A percentile compares a stretch with the other conserved stretches of the same genome.
Conservation (phyloP, 92 coral and sea anemone species). For the Porites lobata region DNA sequence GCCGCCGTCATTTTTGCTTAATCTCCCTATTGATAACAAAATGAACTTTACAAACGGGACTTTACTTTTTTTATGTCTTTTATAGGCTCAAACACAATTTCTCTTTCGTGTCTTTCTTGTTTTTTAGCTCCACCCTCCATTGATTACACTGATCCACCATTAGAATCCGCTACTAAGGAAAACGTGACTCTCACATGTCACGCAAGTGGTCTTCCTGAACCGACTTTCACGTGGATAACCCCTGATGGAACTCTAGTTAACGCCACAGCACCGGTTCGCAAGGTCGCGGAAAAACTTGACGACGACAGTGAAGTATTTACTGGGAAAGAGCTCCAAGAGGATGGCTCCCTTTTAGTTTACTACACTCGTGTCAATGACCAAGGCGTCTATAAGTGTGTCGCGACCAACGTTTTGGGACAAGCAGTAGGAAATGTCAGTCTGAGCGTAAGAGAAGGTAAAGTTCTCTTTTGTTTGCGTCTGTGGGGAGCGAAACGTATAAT, state of each 20-base stretch:
- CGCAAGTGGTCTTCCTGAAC: constrained; percentile 69
- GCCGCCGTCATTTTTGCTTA: too few relatives aligned
- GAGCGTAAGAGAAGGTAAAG: constrained; percentile 69
- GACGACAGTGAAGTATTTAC: constrained; percentile 41
- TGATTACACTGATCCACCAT: constrained; percentile 26
- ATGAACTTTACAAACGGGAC: too few relatives aligned
- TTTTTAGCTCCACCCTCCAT: constrained; percentile 63
- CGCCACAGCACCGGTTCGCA: constrained; percentile 34
- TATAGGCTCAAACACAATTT: too few relatives aligned
- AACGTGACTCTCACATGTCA: constrained; percentile 79
- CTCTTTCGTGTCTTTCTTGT: too few relatives aligned
- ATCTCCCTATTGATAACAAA: too few relatives aligned
- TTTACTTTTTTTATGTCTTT: not conserved
- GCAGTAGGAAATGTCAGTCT: constrained; percentile 50
- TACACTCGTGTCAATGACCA: constrained; percentile 53
- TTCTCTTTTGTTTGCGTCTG: too few relatives aligned
- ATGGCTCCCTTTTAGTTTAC: constrained; percentile 71
- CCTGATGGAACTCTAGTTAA: constrained; percentile 48
- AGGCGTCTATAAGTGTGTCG: constrained; percentile 78
- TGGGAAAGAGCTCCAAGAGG: constrained; percentile 54
- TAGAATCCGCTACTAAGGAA: constrained; percentile 61
- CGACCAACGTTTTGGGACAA: constrained; percentile 57
- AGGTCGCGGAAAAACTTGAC: constrained; percentile 48
- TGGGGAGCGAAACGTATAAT: too few relatives aligned
- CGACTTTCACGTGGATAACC: constrained; percentile 66